Evolutionary conservation across 2,797 vertebrate species (phyloP).

Genomic region (Megalops cyprinoides): DNA sequence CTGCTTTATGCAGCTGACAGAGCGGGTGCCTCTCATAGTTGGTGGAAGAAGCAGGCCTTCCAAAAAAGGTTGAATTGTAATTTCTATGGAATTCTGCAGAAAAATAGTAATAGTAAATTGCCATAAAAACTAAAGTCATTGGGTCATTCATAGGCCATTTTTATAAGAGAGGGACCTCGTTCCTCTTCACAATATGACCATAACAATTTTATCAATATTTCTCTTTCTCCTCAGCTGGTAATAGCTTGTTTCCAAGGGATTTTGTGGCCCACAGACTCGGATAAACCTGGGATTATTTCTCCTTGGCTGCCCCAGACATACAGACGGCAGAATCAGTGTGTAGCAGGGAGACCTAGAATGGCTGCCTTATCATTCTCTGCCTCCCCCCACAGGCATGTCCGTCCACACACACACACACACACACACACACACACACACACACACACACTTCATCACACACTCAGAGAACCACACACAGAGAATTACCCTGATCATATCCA

Average conservation of each 20-base stretch:
- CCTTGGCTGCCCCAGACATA: background rate
- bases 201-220: constrained; percentile 5
- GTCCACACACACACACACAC: background rate
- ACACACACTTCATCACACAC: too few relatives aligned
- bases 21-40: constrained; percentile 12
- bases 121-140: background rate
- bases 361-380: background rate
- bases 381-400: too few relatives aligned
- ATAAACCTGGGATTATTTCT: constrained; percentile 14
- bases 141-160: constrained; percentile 12
- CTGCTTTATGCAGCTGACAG: background rate
- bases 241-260: constrained; percentile 10
- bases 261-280: constrained; percentile 1
- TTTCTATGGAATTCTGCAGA: background rate
- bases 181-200: constrained; percentile 4
- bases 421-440: background rate
- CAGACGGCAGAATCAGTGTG: background rate
- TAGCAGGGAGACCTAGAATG: background rate
- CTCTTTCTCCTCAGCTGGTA: constrained; percentile 8
- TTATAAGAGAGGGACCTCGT: background rate
- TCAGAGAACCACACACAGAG: too few relatives aligned
- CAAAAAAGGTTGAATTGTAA: background rate
- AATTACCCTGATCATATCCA: too few relatives aligned
- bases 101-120: constrained; percentile 9
- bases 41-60: background rate